Evolutionary conservation across 1,140 invertebrate species (phyloP), one percentile per base, ranked within the genome.

Genomic region (Holotrichia oblita): DNA sequence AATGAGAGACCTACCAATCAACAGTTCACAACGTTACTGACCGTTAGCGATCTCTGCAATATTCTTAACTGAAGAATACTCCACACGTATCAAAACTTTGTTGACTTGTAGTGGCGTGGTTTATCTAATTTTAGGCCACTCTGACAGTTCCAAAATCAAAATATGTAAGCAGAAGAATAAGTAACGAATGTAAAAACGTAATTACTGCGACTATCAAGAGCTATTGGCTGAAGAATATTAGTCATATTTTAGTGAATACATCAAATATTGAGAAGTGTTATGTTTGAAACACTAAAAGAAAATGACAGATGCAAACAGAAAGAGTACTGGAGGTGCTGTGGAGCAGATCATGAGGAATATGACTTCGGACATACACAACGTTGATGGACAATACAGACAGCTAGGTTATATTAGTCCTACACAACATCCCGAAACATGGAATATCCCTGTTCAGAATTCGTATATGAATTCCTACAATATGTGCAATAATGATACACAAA

Each of bases 301-400:
- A 79, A 86, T 86, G 85, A 82, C 82, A 75, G 85, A 86, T 77
- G 79, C 81, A 72, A 84, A 81, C n/a, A 80, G 82, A 78, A 81
- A 83, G 17, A 77, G 79, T 75, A 79, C 82, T 34, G 61, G 61
- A 34, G 61, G 61, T 72, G 86, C 90, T 14, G 86, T 91, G 80
- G 90, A 92, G 82, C 90, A 91, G 84, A 91, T 92, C 76, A 91
- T 92, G 27, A 89, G 90, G 79, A 89, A 90, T 76, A 91, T 91
- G 88, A 90, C 90, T 22, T 89, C 90, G 40, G 90, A 91, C 82
- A 87, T 89, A 41, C 89, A 91, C 80, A 89, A 84, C 84, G 87
- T 88, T 24, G 89, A 90, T 76, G 90, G 90, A 34, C 90, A 90
- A 81, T 92, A 91, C 80, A 88, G 89, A 14, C 89, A 90, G 41